phyloP scores from a whole-genome alignment of 2,113 vertebrate genomes.

The Mustelus asterias region DNA sequence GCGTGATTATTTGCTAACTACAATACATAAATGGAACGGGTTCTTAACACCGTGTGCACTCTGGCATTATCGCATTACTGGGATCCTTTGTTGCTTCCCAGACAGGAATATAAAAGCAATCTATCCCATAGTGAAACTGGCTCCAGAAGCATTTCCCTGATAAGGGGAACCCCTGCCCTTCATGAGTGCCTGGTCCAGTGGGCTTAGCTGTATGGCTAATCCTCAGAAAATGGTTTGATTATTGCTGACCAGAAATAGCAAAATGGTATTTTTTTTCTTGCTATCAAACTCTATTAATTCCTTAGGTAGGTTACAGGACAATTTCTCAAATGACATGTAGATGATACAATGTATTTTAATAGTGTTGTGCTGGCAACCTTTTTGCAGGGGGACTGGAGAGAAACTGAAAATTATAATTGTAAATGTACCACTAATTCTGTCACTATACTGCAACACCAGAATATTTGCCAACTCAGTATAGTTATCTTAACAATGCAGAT shows the following conservation, averaged over 20 bases:
- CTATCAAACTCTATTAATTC: constrained; percentile 80
- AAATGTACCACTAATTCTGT: background rate
- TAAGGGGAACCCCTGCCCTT: constrained; percentile 88
- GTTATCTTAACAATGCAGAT: background rate
- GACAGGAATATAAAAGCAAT: constrained; percentile 92
- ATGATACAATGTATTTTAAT: constrained; percentile 17
- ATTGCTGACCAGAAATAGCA: constrained; percentile 99
- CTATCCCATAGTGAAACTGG: constrained; percentile 87
- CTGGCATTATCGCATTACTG: constrained; percentile 98
- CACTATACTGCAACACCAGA: background rate
- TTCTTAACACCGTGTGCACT: constrained; percentile 85
- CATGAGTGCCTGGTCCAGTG: constrained; percentile 95
- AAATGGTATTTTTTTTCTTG: constrained; percentile 71
- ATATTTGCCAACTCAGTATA: background rate
- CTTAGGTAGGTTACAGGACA: constrained; percentile 73
- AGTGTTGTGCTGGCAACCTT: constrained; percentile 24
- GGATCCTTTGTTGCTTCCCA: constrained; percentile 92
- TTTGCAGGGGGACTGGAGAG: background rate
- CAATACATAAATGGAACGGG: constrained; percentile 85
- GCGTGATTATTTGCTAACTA: constrained; percentile 85
- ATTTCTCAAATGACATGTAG: constrained; percentile 49
- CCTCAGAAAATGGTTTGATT: constrained; percentile 99
- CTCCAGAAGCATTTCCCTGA: constrained; percentile 96
- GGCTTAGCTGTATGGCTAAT: constrained; percentile 99
- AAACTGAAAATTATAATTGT: constrained; percentile 6